Evolutionary conservation across 2,888 invertebrate species (phyloP).

Genomic region (Eupithecia subfuscata): DNA sequence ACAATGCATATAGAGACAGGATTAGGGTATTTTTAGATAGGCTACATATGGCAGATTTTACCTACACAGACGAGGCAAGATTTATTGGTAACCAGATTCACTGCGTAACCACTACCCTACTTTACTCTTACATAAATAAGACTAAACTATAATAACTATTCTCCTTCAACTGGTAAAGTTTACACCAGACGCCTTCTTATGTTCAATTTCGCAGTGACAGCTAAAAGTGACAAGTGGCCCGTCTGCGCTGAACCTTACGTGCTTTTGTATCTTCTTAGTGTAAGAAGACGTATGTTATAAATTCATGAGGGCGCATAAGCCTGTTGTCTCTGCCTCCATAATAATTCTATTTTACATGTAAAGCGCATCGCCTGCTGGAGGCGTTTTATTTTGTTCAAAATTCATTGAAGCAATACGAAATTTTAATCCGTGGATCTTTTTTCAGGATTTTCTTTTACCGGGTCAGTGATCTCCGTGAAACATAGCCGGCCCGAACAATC

Average conservation of each 20-base stretch:
- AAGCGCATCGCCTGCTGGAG: constrained; percentile 36
- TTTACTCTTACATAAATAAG: neutral
- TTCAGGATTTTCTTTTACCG: neutral
- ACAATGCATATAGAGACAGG: constrained; percentile 33
- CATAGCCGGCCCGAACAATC: neutral
- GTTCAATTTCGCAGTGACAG: constrained; percentile 1
- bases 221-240: constrained; percentile 7
- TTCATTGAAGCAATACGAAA: constrained; percentile 28
- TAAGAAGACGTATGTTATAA: constrained; percentile 64
- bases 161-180: neutral
- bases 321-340: constrained; percentile 42
- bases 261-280: constrained; percentile 51
- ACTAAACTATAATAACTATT: neutral
- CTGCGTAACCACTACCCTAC: neutral
- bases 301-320: constrained; percentile 61
- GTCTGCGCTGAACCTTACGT: constrained; percentile 20
- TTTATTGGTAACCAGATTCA: neutral
- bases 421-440: constrained; percentile 19
- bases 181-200: neutral
- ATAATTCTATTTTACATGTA: constrained; percentile 46
- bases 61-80: neutral
- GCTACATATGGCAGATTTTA: neutral
- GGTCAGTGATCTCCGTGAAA: neutral
- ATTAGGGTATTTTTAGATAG: neutral
- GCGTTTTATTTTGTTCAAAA: constrained; percentile 41